Conservation (phyloP, 2,113 vertebrate species). For the crab-eating macaque (Macaca fascicularis) region T2T-MFA8v1.1 NC_088381.1:74655501-74656000, state of each 20-base stretch:
- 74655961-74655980: conserved; percentile 76
- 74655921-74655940: conserved; percentile 58
- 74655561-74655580: background rate
- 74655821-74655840: background rate
- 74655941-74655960: conserved; percentile 72
- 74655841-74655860: background rate
- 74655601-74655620: background rate
- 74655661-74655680: background rate
- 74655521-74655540: background rate
- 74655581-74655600: background rate
- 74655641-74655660: background rate
- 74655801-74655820: background rate
- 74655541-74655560: background rate
- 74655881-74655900: conserved; percentile 39
- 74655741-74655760: background rate
- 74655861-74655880: conserved; percentile 10
- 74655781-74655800: background rate
- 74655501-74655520: too few relatives aligned
- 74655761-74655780: background rate
- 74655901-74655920: conserved; percentile 54
- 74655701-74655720: background rate
- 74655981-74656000: conserved; percentile 69
- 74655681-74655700: background rate
- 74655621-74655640: background rate
- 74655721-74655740: background rate